Conservation (phyloP, 1,140 invertebrate genomes). For the Papilio helenus region DNA sequence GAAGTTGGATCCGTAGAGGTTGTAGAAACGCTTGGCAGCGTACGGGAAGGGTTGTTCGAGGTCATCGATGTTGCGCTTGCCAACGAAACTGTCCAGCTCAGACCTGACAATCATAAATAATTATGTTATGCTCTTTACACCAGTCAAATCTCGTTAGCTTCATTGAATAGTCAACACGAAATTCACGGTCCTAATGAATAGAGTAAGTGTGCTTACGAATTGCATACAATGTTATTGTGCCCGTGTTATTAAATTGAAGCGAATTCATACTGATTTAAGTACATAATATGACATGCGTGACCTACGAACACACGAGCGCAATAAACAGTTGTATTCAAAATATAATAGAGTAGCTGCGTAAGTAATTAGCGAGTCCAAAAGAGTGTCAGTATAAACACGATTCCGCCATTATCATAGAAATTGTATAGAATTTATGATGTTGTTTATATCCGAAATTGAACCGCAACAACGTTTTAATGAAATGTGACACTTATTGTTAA, state of each 20-base stretch:
- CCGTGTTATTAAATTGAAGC: not conserved
- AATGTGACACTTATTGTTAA: not conserved
- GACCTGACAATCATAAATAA: slow-evolving; percentile 52
- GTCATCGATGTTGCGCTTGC: slow-evolving; percentile 85
- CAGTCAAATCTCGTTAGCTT: not conserved
- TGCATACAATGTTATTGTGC: too few relatives aligned
- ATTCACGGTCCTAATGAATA: too few relatives aligned
- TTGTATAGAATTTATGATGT: not conserved
- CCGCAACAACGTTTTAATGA: not conserved
- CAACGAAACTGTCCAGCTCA: slow-evolving; percentile 75
- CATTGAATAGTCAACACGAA: too few relatives aligned
- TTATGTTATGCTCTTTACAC: not conserved
- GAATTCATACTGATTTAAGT: not conserved
- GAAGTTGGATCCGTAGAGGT: slow-evolving; percentile 61
- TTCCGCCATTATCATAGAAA: slow-evolving; percentile 1
- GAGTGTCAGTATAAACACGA: not conserved
- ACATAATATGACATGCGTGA: not conserved
- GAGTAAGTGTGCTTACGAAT: too few relatives aligned
- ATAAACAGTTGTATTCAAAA: not conserved
- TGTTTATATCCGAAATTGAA: not conserved
- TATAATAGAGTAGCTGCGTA: not conserved
- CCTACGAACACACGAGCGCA: not conserved
- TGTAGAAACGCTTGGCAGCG: slow-evolving; percentile 72
- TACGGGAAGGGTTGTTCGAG: slow-evolving; percentile 82
- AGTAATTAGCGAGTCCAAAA: not conserved